These are phyloP conservation scores for Benitochromis conjunctus DNA, from an alignment of 2,113 vertebrate genomes.

Conservation along the genomic window DNA sequence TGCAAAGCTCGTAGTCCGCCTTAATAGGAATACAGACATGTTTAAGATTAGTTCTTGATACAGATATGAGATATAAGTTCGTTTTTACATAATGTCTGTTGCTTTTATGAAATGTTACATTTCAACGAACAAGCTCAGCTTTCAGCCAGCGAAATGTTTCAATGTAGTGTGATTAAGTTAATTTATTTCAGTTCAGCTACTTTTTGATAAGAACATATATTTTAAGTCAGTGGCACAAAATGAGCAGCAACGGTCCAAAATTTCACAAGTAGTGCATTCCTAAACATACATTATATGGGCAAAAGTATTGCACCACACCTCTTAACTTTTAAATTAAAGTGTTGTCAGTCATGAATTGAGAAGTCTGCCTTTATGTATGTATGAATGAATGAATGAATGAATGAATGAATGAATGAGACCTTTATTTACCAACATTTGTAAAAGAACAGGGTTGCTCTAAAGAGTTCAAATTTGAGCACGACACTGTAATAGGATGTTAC, in stretches of 20 bases:
- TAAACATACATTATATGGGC: not conserved
- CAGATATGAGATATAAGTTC: not conserved
- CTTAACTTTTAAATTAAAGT: accelerated
- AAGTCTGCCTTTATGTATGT: not conserved
- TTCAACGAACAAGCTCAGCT: not conserved
- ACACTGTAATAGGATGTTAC: not conserved
- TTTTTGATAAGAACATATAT: not conserved
- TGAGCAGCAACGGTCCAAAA: not conserved
- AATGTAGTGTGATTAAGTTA: not conserved
- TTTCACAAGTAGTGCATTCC: not conserved
- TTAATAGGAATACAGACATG: accelerated
- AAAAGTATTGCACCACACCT: not conserved
- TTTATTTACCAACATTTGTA: accelerated
- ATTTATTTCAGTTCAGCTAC: not conserved
- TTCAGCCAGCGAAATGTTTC: not conserved
- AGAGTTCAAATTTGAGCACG: not conserved
- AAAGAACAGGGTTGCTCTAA: not conserved
- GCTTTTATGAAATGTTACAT: not conserved
- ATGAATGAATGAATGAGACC: too few relatives aligned
- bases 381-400: too few relatives aligned
- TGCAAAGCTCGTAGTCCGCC: not conserved
- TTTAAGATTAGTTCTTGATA: not conserved
- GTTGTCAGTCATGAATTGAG: not conserved
- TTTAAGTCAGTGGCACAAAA: not conserved
- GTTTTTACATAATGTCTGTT: not conserved